Evolutionary conservation across 2,888 invertebrate species (phyloP), one percentile per base, ranked within the genome.

Genomic region (Epistrophe eligans): DNA sequence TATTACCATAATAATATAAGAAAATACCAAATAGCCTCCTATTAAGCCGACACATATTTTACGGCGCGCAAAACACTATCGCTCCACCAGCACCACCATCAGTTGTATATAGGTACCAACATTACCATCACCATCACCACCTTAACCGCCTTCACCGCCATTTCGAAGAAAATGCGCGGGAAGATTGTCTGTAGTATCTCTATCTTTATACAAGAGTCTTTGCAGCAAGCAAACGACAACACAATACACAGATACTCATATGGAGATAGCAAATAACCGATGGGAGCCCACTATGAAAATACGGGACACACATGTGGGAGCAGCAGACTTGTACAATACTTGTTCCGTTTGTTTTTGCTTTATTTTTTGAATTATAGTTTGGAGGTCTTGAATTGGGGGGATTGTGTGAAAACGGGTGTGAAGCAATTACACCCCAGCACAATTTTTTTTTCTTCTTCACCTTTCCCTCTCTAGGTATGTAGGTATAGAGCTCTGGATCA

Each of bases 261-360:
- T 50, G 40, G 48, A 24, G 24, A 71, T 57, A 77, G 17, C 64
- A 17, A 32, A 60, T 24, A 32, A 32, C 32, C 32, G 60, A 85
- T 85, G 76, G 73, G 24, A 24, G 87, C 87, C 87, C 87, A 87
- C 87, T 71, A 82, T 79, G 77, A 74, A 81, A 79, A 87, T 87
- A 79, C 82, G 76, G 79, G 79, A 67, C 83, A 74, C 79, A 87
- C 82, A 87, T 79, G 87, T 83, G 87, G 83, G 87, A 83, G 79
- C 82, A 83, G 76, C 82, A 79, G 64, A 87, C 81, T 85, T 74
- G 82, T 87, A 87, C 87, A 87, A 82, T 87, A 83, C 83, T 83
- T 66, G 71, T 60, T 57, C 35, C 67, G 57, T 48, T 50, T 52
- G 5, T 35, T 45, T 64, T 48, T 48, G 45, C 48, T 48, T n/a